A percentile compares a stretch with the other conserved stretches of the same genome.
These are phyloP conservation scores for Etheostoma spectabile DNA, from an alignment of 2,113 vertebrate genomes.

Conservation along the genomic window DNA sequence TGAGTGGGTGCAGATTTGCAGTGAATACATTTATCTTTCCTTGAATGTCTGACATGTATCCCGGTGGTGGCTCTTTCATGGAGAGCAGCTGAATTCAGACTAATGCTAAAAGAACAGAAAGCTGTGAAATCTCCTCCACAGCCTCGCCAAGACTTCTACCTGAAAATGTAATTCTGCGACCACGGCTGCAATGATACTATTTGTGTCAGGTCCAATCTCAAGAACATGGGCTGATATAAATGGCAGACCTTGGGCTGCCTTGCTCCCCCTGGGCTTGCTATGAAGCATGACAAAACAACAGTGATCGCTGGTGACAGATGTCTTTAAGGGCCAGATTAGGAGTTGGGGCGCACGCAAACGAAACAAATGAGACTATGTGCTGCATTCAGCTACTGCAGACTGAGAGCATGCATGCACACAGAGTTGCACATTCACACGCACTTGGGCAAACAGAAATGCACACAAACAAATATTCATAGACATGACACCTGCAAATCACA, in stretches of 20 bases:
- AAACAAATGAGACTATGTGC: conserved; percentile 82
- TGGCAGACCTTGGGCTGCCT: conserved; percentile 82
- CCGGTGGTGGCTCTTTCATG: conserved; percentile 67
- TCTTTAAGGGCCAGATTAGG: conserved; percentile 88
- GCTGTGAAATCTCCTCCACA: conserved; percentile 69
- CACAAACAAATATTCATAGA: conserved; percentile 44
- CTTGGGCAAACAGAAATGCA: conserved; percentile 43
- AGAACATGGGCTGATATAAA: conserved; percentile 82
- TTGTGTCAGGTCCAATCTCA: conserved; percentile 85
- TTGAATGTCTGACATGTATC: conserved; percentile 70
- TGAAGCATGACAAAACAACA: conserved; percentile 87
- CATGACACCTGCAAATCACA: conserved; percentile 65
- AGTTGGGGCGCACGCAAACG: conserved; percentile 80
- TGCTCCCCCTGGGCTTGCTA: conserved; percentile 77
- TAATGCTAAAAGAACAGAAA: conserved; percentile 66
- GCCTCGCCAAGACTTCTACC: conserved; percentile 79
- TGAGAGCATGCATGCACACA: conserved; percentile 37
- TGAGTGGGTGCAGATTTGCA: conserved; percentile 77
- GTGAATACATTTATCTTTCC: conserved; percentile 69
- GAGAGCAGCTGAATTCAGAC: conserved; percentile 64
- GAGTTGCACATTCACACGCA: conserved; percentile 24
- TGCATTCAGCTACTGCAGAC: conserved; percentile 68
- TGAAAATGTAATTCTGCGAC: conserved; percentile 82
- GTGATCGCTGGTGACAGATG: conserved; percentile 87
- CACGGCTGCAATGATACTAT: conserved; percentile 80